Evolutionary conservation across 2,888 invertebrate species (phyloP), one percentile per base, ranked within the genome.

Genomic region (Odontomyia ornata): DNA sequence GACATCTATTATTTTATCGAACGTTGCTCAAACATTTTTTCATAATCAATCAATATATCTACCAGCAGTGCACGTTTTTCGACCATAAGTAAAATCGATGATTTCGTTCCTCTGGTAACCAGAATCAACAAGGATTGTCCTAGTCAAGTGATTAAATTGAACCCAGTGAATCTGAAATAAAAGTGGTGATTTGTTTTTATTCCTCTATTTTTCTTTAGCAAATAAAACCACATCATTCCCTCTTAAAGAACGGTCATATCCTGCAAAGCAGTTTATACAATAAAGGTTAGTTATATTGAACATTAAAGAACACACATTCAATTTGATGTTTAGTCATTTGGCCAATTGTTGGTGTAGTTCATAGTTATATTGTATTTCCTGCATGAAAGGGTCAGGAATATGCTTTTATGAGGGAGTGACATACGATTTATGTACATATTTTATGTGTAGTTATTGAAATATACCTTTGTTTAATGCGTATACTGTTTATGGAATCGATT

Each of bases 81-180:
- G 25, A 3, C 4, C 60, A 23, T 25, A 28, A 18, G 25, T 7
- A 56, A 56, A 72, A 56, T 72, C 56, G 56, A 52, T 72, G 56
- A 72, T 56, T 27, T 27, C 1, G 71, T 72, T 72, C 13, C 71
- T 72, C 1, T 72, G 71, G 27, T 56, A 52, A 72, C 71, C 11
- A 27, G 4, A 69, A 52, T 72, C 52, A 72, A 72, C 71, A 72
- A 72, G 7, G 7, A n/a, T 69, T 72, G 30, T 56, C 56, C 56
- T 52, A 72, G 71, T 72, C 56, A n/a, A 28, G 23, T 27, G n/a
- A 72, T 25, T 28, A 46, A 56, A n/a, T 28, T 18, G 15, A 72
- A 72, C 11, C 47, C 28, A n/a, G 56, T 72, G 27, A n/a, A 56
- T 72, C 28, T 30, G 4, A 72, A 72, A 52, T 28, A 52, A 28